Conservation (phyloP, 2,797 vertebrate genomes). For the Pantherophis vulpinus region DNA sequence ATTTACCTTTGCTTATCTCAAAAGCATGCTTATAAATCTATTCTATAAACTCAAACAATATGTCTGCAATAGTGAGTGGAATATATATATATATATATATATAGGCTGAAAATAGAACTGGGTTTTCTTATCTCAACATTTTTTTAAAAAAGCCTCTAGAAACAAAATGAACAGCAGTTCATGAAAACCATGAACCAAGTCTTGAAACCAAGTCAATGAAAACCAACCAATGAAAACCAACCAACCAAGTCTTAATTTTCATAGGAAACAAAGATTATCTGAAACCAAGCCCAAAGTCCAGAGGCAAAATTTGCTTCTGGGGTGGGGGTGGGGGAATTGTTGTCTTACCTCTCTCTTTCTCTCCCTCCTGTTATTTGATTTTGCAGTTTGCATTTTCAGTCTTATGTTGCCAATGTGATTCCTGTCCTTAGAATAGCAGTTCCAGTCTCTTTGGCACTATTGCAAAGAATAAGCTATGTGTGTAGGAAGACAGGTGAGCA, state of each 20-base stretch:
- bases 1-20: constrained; percentile 25
- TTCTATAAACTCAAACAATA: constrained; percentile 15
- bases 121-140: not conserved
- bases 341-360: constrained; percentile 57
- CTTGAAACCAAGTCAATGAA: too few species aligned
- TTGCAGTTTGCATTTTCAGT: constrained; percentile 30
- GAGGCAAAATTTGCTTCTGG: constrained; percentile 28
- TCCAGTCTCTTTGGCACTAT: constrained; percentile 50
- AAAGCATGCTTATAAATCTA: constrained; percentile 10
- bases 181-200: not conserved
- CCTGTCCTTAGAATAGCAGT: constrained; percentile 45
- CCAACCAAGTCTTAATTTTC: not conserved
- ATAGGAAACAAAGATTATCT: not conserved
- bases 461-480: constrained; percentile 62
- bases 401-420: constrained; percentile 34
- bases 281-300: not conserved
- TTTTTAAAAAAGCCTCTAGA: not conserved
- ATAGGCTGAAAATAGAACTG: not conserved
- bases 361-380: constrained; percentile 32
- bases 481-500: constrained; percentile 58
- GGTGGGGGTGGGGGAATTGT: not conserved
- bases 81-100: not conserved
- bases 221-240: not conserved
- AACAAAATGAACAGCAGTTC: not conserved
- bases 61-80: not conserved